These are phyloP conservation scores for Phenganax marumi DNA, from an alignment of 92 coral and sea anemone genomes.

Conservation along the genomic window DNA sequence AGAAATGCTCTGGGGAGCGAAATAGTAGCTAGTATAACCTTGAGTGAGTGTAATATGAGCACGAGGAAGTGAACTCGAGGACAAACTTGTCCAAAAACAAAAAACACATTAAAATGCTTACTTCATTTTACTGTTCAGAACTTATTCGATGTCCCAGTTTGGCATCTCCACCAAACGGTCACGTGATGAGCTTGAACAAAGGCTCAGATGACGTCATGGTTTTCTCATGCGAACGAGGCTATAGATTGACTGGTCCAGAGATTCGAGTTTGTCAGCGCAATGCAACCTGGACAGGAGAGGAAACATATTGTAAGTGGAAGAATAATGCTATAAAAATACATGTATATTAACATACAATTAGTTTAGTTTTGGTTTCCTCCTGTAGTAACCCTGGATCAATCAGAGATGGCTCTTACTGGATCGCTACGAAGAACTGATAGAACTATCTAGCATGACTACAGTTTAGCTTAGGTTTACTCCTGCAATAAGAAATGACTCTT, in stretches of 20 bases:
- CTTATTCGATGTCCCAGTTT: slow-evolving; percentile 20
- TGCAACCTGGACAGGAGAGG: slow-evolving; percentile 32
- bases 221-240: slow-evolving; percentile 25
- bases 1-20: slow-evolving; percentile 10
- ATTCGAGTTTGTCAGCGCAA: slow-evolving; percentile 30
- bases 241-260: slow-evolving; percentile 21
- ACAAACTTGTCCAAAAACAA: background rate
- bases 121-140: slow-evolving; percentile 1
- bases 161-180: slow-evolving; percentile 21
- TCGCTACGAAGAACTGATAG: background rate
- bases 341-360: background rate
- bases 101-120: background rate
- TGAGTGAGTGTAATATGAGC: background rate
- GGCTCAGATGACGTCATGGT: slow-evolving; percentile 27
- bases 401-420: background rate
- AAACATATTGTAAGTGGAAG: slow-evolving; percentile 25
- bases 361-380: background rate
- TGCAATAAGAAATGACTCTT: background rate
- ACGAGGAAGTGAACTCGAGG: too few relatives aligned
- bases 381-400: background rate
- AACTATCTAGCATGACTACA: background rate
- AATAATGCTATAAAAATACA: background rate
- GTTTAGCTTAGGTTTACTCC: background rate
- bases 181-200: slow-evolving; percentile 2
- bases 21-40: background rate